Percentiles rank a stretch among this genome's conserved stretches.
Conservation (phyloP, 2,888 invertebrate species). For the Oligia strigilis region DNA sequence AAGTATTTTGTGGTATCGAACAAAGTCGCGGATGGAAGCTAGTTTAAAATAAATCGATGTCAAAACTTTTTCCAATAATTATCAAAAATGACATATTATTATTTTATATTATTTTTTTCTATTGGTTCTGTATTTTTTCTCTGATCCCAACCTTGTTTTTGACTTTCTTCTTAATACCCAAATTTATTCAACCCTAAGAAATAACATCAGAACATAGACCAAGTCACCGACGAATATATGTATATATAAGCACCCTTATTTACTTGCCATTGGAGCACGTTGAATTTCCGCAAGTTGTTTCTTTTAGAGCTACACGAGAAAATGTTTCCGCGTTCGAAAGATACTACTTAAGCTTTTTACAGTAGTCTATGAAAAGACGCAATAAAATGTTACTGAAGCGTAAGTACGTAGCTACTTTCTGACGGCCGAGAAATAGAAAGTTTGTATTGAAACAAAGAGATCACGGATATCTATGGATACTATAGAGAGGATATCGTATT, state of each 20-base stretch:
- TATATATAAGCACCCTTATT: constrained; percentile 17
- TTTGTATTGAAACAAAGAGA: background rate
- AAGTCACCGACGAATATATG: background rate
- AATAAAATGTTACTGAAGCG: constrained; percentile 16
- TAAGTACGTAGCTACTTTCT: constrained; percentile 18
- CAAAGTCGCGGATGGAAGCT: too few relatives aligned
- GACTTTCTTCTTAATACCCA: background rate
- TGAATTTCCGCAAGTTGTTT: constrained; percentile 28
- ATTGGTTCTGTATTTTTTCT: background rate
- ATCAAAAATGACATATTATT: too few relatives aligned
- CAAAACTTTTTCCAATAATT: background rate
- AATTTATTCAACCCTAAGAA: background rate
- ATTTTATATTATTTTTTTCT: background rate
- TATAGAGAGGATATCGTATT: background rate
- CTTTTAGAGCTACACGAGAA: constrained; percentile 27
- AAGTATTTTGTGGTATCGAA: background rate
- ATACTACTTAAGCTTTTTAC: constrained; percentile 23
- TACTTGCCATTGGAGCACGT: constrained; percentile 13
- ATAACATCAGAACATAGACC: background rate
- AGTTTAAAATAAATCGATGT: background rate
- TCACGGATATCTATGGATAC: too few relatives aligned
- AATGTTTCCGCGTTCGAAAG: constrained; percentile 25
- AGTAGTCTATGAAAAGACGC: constrained; percentile 10
- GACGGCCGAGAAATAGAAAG: background rate
- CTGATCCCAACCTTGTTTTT: background rate